These are phyloP conservation scores for Pterobdella sp. DNA, from an alignment of 2,888 invertebrate species.

Conservation along the genomic window DNA sequence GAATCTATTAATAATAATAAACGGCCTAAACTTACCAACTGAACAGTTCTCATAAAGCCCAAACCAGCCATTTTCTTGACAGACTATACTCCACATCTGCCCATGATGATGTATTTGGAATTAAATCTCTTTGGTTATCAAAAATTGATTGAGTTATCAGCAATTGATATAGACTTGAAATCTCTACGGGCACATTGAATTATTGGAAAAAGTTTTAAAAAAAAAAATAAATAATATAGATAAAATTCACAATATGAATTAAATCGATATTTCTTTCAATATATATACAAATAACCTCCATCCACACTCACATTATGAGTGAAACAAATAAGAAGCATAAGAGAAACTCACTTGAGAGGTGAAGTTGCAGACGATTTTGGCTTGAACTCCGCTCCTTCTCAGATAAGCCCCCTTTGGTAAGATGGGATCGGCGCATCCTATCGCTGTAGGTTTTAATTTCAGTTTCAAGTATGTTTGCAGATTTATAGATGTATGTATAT, in stretches of 20 bases:
- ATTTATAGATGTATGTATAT: no score
- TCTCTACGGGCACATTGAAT: no score
- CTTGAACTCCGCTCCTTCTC: slow-evolving; percentile 33
- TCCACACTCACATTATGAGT: not conserved
- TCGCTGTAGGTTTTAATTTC: slow-evolving; percentile 29
- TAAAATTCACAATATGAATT: no score
- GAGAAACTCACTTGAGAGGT: slow-evolving; percentile 31
- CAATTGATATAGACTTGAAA: not conserved
- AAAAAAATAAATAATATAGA: no score
- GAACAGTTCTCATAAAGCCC: slow-evolving; percentile 36
- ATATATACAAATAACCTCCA: not conserved
- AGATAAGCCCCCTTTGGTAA: slow-evolving; percentile 34
- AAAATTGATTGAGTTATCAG: not conserved
- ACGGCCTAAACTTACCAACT: slow-evolving; percentile 31
- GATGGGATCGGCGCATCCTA: slow-evolving; percentile 36
- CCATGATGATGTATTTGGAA: no score
- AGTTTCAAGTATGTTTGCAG: no score
- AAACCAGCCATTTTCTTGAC: slow-evolving; percentile 36
- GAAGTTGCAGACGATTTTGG: slow-evolving; percentile 35
- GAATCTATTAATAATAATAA: no score
- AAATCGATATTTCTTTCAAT: no score
- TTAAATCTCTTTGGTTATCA: no score
- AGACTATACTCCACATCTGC: slow-evolving; percentile 36
- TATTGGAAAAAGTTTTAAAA: no score
- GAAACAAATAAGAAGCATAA: not conserved